Conservation (phyloP, 2,797 vertebrate genomes). For the Chloroceryle inda region DNA sequence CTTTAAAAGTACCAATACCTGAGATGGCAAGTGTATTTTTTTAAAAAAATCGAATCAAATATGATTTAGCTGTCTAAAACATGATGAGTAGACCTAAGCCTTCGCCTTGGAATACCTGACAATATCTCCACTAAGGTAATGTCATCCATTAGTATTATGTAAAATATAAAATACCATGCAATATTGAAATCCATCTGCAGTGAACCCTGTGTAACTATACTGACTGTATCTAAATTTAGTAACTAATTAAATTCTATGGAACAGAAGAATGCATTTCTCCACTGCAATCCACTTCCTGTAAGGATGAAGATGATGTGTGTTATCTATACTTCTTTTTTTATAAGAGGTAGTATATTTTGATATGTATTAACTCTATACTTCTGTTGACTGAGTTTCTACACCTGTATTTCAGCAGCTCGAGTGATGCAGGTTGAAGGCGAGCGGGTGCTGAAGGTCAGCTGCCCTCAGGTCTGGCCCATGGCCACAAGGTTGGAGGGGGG, state of each 20-base stretch:
- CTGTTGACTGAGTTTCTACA: not conserved
- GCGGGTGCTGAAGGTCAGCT: not conserved
- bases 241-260: conserved; percentile 48
- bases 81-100: not conserved
- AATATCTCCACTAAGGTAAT: not conserved
- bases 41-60: not conserved
- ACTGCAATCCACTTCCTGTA: not conserved
- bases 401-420: not conserved
- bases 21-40: not conserved
- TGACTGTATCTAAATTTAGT: conserved; percentile 58
- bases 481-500: not conserved
- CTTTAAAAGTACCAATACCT: not conserved
- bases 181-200: conserved; percentile 20
- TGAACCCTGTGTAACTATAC: conserved; percentile 8
- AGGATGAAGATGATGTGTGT: not conserved
- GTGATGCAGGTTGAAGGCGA: not conserved
- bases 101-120: not conserved
- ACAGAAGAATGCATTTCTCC: conserved; percentile 28
- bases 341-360: not conserved
- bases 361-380: not conserved
- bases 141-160: not conserved
- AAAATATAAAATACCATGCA: conserved; percentile 22
- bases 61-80: conserved; percentile 1
- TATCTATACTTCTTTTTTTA: not conserved
- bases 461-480: accelerated